A percentile compares a stretch with the other conserved stretches of the same genome.
Conservation (phyloP, 1,140 invertebrate species). For the Lucilia cuprina region DNA sequence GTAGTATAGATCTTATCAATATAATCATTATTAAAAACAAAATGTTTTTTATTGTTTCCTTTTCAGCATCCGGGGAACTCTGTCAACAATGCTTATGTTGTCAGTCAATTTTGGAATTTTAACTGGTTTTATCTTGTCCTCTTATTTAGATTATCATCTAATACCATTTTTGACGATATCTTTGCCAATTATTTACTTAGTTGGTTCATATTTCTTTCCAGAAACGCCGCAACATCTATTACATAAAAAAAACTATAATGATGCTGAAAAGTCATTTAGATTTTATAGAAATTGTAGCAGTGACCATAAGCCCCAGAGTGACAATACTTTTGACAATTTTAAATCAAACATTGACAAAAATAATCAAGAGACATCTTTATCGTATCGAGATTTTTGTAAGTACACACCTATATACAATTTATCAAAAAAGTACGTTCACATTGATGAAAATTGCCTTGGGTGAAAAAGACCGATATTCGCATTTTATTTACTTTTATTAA, state of each 20-base stretch:
- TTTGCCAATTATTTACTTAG: slow-evolving; percentile 72
- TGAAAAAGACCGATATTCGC: too few species aligned
- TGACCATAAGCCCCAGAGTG: not conserved
- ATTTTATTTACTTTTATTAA: too few species aligned
- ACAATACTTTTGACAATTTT: slow-evolving; percentile 43
- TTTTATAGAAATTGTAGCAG: slow-evolving; percentile 49
- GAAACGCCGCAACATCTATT: slow-evolving; percentile 81
- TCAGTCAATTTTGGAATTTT: slow-evolving; percentile 84
- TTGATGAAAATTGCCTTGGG: too few species aligned
- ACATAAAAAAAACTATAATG: slow-evolving; percentile 66
- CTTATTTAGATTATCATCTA: slow-evolving; percentile 68
- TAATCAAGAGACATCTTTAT: slow-evolving; percentile 35
- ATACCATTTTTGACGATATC: slow-evolving; percentile 74
- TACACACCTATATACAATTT: too few species aligned
- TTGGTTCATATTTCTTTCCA: slow-evolving; percentile 75
- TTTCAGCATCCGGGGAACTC: slow-evolving; percentile 73
- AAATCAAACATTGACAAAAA: slow-evolving; percentile 35
- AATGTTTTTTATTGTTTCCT: too few species aligned
- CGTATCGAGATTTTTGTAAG: slow-evolving; percentile 52
- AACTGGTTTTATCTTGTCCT: slow-evolving; percentile 76
- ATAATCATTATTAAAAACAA: too few species aligned
- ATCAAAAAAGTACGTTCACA: too few species aligned
- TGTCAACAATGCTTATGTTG: slow-evolving; percentile 84
- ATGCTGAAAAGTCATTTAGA: slow-evolving; percentile 71
- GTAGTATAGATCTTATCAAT: too few species aligned